Conservation (phyloP, 2,888 invertebrate species). For the Andricus curvator region DNA sequence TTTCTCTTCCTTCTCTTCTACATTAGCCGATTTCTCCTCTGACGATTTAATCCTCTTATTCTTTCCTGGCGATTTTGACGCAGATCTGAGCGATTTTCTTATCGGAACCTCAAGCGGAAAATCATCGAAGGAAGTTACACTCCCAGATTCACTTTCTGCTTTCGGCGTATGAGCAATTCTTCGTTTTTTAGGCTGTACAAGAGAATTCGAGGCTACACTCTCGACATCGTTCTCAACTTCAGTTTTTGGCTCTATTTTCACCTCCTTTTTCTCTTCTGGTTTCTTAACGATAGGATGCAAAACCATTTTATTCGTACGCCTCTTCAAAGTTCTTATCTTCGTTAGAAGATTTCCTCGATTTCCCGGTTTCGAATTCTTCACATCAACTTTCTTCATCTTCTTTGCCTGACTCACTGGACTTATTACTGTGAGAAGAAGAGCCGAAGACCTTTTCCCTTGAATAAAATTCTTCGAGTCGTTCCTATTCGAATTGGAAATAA, state of each 20-base stretch:
- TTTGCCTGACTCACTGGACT: neutral
- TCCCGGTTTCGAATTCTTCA: neutral
- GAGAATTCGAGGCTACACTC: neutral
- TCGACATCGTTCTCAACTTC: neutral
- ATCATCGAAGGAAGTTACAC: neutral
- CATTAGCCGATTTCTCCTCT: neutral
- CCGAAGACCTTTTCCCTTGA: conserved; percentile 2
- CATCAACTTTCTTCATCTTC: neutral
- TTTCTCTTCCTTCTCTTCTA: neutral
- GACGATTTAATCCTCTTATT: neutral
- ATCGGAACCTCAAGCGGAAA: neutral
- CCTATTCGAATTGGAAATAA: conserved; percentile 8
- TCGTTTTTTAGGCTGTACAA: neutral
- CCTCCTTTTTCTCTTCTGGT: neutral
- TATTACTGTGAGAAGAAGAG: conserved; percentile 5
- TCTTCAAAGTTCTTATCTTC: conserved; percentile 15
- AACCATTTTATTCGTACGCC: conserved; percentile 11
- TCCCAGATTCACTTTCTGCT: neutral
- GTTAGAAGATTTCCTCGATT: neutral
- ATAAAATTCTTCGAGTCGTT: conserved; percentile 16
- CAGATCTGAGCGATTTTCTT: conserved; percentile 17
- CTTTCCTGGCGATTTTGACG: conserved; percentile 1
- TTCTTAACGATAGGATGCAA: neutral
- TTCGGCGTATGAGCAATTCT: conserved; percentile 29
- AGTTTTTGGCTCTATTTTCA: neutral